Base-by-base conservation (phyloP, 2,113 vertebrate genomes). In the Triplophysa tibetana region DNA sequence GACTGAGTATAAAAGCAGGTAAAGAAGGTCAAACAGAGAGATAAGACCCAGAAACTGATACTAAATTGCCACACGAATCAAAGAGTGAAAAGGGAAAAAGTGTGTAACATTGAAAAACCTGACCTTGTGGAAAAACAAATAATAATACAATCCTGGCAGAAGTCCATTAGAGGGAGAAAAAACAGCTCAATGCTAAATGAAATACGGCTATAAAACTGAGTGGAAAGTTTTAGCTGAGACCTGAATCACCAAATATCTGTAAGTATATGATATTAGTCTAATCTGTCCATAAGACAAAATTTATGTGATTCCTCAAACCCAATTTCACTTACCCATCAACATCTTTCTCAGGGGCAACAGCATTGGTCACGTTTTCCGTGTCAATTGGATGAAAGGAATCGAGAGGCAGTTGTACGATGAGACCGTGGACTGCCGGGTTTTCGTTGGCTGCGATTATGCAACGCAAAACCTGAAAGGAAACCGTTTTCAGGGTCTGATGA, bases 371-470 rank as follows among this genome's bases (percentile, higher is more conserved):
- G 68, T 91, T 90, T 64, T 98, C 95, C 0, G 93, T 93, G 86
- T 95, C 91, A 24, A 99, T 95, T 61, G 81, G 83, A 67, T 93
- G 91, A 21, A 94, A 70, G 0, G 95, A 94, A 86, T 98, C 97
- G 54, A 99, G 92, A 0, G 98, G 96, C 4, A 99, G 91, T 86
- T 99, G 97, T n/a, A 99, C 95, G 63, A 99, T 95, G 65, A 99
- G 92, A 1, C 96, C 97, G 23, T 99, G 97, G 56, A 98, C 84
- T 0, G 87, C 86, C 29, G 81, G 81, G 84, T 99, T 90, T 86
- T 95, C 91, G 24, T 98, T 99, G 76, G 96, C 83, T 1, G 90
- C 86, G 6, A 83, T 78, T 77, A 99, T 90, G 72, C 79, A 88
- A 63, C 87, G 92, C 62, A 98, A 88, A 10, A 99, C 94, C 98